Evolutionary conservation across 2,113 vertebrate genomes (phyloP).

Genomic region (Merops nubicus): DNA sequence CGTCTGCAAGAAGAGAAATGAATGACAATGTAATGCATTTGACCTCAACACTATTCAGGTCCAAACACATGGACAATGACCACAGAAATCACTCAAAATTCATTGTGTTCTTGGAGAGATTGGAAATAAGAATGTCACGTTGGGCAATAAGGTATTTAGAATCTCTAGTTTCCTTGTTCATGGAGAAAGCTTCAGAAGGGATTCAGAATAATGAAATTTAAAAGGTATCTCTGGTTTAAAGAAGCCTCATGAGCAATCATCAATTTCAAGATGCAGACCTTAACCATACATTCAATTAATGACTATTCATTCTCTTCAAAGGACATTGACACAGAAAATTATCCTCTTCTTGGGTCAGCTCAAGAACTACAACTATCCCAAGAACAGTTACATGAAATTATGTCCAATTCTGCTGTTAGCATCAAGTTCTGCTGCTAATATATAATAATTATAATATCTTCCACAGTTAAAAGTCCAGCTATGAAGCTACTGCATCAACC

Average conservation of each 20-base stretch:
- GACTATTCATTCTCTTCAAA: neutral
- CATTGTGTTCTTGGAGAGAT: neutral
- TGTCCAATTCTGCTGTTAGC: neutral
- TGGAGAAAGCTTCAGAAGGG: neutral
- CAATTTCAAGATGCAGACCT: neutral
- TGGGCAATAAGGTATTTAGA: neutral
- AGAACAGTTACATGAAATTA: neutral
- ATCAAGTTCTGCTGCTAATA: neutral
- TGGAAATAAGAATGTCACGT: neutral
- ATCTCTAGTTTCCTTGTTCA: neutral
- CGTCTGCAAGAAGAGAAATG: slow-evolving; percentile 73
- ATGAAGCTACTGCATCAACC: neutral
- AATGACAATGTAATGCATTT: neutral
- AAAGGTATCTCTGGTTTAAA: neutral
- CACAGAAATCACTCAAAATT: neutral
- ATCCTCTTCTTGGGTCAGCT: neutral
- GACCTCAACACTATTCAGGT: neutral
- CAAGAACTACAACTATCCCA: neutral
- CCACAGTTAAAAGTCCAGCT: neutral
- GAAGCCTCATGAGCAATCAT: neutral
- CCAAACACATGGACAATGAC: neutral
- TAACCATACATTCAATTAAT: neutral
- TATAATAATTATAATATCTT: neutral
- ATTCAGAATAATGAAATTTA: neutral
- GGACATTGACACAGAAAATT: neutral